Evolutionary conservation across 2,113 vertebrate genomes (phyloP).

Genomic region (Cebus imitator): DNA sequence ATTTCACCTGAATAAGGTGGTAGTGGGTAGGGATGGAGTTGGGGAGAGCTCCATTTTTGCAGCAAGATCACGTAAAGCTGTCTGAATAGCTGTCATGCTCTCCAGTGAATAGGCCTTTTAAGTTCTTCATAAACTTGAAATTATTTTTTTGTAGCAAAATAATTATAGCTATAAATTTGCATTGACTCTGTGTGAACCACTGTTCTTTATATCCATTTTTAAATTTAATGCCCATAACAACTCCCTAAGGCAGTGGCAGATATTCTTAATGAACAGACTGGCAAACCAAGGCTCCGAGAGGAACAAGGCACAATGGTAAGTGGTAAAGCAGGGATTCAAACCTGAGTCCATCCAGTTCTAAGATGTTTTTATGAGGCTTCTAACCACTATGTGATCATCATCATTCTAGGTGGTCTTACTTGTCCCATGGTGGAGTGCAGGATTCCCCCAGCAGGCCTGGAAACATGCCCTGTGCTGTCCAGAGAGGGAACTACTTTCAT

Average conservation of each 20-base stretch:
- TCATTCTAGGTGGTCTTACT: background rate
- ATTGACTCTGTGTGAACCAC: background rate
- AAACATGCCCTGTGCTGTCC: background rate
- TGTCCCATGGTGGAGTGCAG: background rate
- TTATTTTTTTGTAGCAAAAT: conserved; percentile 18
- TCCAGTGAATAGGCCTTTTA: background rate
- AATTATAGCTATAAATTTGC: background rate
- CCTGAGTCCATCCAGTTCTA: background rate
- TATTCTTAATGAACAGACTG: background rate
- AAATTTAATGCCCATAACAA: background rate
- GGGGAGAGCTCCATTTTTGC: background rate
- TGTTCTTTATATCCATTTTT: background rate
- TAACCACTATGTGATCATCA: background rate
- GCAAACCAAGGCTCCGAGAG: background rate
- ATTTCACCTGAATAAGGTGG: conserved; percentile 53
- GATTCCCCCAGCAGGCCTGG: background rate
- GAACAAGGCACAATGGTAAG: background rate
- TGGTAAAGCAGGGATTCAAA: background rate
- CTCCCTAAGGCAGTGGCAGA: background rate
- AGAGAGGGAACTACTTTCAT: background rate
- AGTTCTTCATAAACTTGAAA: conserved; percentile 39
- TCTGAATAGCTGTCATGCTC: background rate
- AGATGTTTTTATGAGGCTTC: background rate
- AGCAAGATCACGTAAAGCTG: background rate
- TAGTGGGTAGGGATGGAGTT: background rate